Percentiles rank a stretch among this genome's conserved stretches.
Conservation (phyloP, 2,888 invertebrate species). For the Zhuqinia jingwanae region DNA sequence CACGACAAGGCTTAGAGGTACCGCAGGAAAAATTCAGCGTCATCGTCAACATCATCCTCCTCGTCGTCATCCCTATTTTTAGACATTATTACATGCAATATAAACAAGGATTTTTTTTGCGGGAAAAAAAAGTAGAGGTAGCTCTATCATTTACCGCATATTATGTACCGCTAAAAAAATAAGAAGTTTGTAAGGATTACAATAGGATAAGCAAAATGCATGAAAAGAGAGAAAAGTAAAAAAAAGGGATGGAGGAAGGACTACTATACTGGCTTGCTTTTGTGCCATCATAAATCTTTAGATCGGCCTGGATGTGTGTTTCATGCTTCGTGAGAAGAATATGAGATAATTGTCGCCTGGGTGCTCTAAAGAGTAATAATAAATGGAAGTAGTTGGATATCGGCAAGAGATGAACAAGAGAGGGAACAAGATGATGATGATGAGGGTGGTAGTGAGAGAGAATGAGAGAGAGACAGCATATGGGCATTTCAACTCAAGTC, state of each 20-base stretch:
- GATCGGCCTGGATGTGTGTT: conserved; percentile 69
- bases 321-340: conserved; percentile 72
- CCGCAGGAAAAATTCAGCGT: conserved; percentile 5
- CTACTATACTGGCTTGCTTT: conserved; percentile 57
- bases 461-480: too few species aligned
- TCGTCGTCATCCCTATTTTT: too few species aligned
- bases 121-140: conserved; percentile 36
- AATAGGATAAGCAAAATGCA: too few species aligned
- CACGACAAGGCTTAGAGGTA: background rate
- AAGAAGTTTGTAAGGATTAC: conserved; percentile 25
- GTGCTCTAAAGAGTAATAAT: conserved; percentile 69
- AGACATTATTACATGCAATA: conserved; percentile 31
- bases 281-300: conserved; percentile 69
- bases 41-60: too few species aligned
- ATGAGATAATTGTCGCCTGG: conserved; percentile 74
- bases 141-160: too few species aligned
- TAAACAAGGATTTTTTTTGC: conserved; percentile 29
- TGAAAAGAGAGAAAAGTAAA: too few species aligned
- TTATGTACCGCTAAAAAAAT: conserved; percentile 31
- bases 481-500: too few species aligned
- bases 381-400: conserved; percentile 62
- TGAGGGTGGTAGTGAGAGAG: too few species aligned
- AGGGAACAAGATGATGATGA: conserved; percentile 38
- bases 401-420: conserved; percentile 7
- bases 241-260: conserved; percentile 14